These are phyloP conservation scores for Thaumetopoea pityocampa DNA, from an alignment of 1,140 invertebrate species.

Conservation along the genomic window DNA sequence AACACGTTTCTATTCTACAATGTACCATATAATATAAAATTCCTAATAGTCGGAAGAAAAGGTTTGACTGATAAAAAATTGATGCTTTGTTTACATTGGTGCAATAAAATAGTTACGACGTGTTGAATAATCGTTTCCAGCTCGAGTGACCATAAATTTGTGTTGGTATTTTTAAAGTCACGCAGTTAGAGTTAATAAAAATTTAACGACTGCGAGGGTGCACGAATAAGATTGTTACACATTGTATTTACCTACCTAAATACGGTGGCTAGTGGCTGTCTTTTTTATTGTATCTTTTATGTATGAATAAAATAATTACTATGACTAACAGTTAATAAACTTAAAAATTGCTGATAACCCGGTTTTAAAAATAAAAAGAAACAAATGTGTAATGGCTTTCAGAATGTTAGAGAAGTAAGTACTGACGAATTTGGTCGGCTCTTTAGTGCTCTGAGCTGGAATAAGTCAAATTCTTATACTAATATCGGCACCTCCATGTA, in stretches of 20 bases:
- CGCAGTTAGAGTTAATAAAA: constrained; percentile 71
- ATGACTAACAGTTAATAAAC: constrained; percentile 2
- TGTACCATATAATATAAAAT: not conserved
- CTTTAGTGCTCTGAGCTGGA: too few species aligned
- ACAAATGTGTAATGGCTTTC: too few species aligned
- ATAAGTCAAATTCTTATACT: too few species aligned
- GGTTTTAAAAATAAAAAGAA: too few species aligned
- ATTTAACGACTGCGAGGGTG: constrained; percentile 70
- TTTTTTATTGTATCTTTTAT: constrained; percentile 16
- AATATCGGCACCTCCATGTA: too few species aligned
- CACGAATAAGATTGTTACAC: constrained; percentile 58
- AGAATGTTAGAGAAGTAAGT: too few species aligned
- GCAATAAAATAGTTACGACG: constrained; percentile 73
- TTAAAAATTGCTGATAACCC: not conserved
- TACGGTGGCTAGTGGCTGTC: constrained; percentile 36
- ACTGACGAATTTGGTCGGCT: too few species aligned
- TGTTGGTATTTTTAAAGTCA: constrained; percentile 74
- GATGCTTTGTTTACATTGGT: constrained; percentile 66
- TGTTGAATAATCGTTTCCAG: constrained; percentile 73
- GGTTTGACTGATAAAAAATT: constrained; percentile 42
- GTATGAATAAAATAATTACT: constrained; percentile 14
- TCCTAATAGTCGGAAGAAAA: constrained; percentile 6
- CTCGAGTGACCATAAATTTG: constrained; percentile 74
- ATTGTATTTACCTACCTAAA: too few species aligned
- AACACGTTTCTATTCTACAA: not conserved